Base-by-base conservation (phyloP, 2,113 vertebrate genomes). In the Clarias macrocephalus region DNA sequence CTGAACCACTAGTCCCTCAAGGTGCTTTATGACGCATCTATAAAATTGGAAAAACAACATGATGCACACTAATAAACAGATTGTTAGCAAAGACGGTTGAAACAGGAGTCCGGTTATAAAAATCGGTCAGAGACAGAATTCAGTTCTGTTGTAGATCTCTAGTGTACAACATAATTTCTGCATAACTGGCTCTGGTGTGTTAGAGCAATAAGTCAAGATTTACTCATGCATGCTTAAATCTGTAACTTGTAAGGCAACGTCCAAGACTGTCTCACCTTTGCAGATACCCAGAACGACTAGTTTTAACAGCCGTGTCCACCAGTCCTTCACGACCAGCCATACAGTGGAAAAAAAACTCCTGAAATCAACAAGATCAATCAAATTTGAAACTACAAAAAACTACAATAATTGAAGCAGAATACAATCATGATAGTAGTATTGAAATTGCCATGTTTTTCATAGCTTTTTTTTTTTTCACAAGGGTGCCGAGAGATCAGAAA, bases 331-430 rank as follows among this genome's bases (percentile, higher is more conserved):
- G 96, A 65, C 98, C 98, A 18, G 98, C 98, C 98, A 99, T 99
- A 90, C 98, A 99, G 90, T 99, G 98, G 84, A 98, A 99, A 95
- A 99, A 99, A 92, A 97, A 99, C 90, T 99, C 98, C 98, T 98
- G 93, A 16, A 86, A 90, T 16, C 33, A 57, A 86, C 4, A 76
- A 80, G n/a, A 86, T 19, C 3, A 84, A 56, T 87, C 72, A 8
- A 37, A 37, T 37, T 37, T 37, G 1, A 37, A 37, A 37, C 33
- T 37, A 37, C 33, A 37, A 37, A 37, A 37, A 37, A 60, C 23
- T 16, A 83, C 37, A 37, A 25, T 4, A 11, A 54, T 9, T 18
- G 68, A 37, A n/a, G 56, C 8, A 72, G 12, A 28, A 70, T 48
- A 65, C 13, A n/a, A 9, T n/a, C 56, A 25, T 33, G 18, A 56